Conservation (phyloP, 2,113 vertebrate genomes). For the Rhinopomastus cyanomelas region DNA sequence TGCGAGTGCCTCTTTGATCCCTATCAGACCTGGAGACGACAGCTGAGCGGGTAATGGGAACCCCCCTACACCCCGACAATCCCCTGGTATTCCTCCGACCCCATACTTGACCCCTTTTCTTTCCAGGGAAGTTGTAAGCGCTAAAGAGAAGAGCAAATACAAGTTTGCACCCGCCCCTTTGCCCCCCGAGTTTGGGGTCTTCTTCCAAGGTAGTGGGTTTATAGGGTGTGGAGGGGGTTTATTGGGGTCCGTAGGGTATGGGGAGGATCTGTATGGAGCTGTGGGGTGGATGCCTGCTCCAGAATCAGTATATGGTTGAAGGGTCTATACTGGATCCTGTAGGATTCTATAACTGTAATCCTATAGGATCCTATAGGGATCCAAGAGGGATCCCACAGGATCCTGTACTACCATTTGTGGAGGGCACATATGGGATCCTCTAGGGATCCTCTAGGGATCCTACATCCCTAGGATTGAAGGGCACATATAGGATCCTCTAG, state of each 20-base stretch:
- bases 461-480: too few species aligned
- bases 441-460: too few species aligned
- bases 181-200: conserved; percentile 80
- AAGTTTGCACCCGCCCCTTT: conserved; percentile 87
- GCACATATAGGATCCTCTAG: too few species aligned
- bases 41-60: conserved; percentile 82
- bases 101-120: neutral
- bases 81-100: too few species aligned
- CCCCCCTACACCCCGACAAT: neutral
- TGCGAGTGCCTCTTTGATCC: conserved; percentile 94
- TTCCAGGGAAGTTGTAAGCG: conserved; percentile 87
- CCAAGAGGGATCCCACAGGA: too few species aligned
- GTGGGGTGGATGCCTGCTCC: neutral
- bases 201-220: conserved; percentile 80
- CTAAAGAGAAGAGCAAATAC: conserved; percentile 92
- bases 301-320: too few species aligned
- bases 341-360: too few species aligned
- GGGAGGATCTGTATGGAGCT: neutral
- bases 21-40: conserved; percentile 92
- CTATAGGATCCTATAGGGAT: too few species aligned
- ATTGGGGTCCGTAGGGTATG: neutral
- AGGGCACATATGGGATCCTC: too few species aligned
- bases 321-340: too few species aligned
- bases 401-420: too few species aligned
- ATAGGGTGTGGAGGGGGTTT: neutral